Base-by-base conservation (phyloP, 2,888 invertebrate genomes). In the Archips crataeganus region DNA sequence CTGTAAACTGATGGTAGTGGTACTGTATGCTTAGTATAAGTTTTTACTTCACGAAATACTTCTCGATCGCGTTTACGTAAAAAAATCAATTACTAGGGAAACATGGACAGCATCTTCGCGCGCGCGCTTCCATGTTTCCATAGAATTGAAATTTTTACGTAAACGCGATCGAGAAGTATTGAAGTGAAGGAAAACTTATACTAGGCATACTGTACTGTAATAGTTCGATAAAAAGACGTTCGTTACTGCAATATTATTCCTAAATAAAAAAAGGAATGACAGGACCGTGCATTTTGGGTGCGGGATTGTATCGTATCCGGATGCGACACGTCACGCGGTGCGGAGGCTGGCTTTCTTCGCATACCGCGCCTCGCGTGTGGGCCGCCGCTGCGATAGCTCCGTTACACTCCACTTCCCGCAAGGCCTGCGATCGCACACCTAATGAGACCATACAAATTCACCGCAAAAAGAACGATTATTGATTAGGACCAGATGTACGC, bases 371-470 rank as follows among this genome's bases (percentile, higher is more conserved):
- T 65, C 36, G 65, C 65, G 91, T 92, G 93, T 80, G 74, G 71
- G 69, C 70, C 72, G 77, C 80, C 76, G 79, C 80, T 75, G 77
- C 80, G 78, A 80, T 80, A 78, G 81, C 79, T 81, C 74, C 87
- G 93, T 88, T 82, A 84, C 91, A 92, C 89, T 91, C 92, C 88
- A 93, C 82, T 93, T 93, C 88, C 83, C 90, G 81, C 84, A 84
- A 86, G 86, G 85, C 85, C 83, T 89, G 86, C 85, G 80, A 79
- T 76, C 80, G 82, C 83, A 79, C 82, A 79, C 77, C 79, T 82
- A 86, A 84, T 82, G 81, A 83, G 77, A 76, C 79, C 75, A 75
- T 78, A 79, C 76, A 78, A 77, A 79, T 70, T 77, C 63, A 74
- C 72, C 71, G 75, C 74, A 72, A 74, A 74, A 74, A 74, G 65